A percentile compares a stretch with the other conserved stretches of the same genome.
phyloP scores from a whole-genome alignment of 2,113 vertebrate species.

The Clupea harengus region DNA sequence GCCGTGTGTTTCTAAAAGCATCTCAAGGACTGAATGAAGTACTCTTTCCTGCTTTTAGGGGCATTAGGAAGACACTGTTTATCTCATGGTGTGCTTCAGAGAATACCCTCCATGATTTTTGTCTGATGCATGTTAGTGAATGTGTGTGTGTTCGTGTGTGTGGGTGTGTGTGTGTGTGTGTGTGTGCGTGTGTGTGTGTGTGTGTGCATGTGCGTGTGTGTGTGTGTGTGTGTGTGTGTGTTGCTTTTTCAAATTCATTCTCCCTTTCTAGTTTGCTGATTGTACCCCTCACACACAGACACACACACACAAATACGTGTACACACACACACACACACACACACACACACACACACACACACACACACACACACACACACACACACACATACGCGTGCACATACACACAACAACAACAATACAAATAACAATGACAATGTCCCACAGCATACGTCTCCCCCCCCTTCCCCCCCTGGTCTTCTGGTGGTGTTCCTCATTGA shows the following conservation, averaged over 20 bases:
- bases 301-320: too few species aligned
- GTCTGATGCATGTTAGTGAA: neutral
- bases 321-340: neutral
- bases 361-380: neutral
- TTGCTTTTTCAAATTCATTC: neutral
- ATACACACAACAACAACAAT: slow-evolving; percentile 1
- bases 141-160: neutral
- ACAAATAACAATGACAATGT: neutral
- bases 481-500: neutral
- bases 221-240: neutral
- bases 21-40: neutral
- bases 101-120: neutral
- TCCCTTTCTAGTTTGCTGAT: neutral
- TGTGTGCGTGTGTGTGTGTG: slow-evolving; percentile 11
- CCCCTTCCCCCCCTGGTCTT: neutral
- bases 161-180: neutral
- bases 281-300: neutral
- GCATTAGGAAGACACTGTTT: neutral
- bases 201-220: neutral
- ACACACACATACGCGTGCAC: too few species aligned
- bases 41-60: neutral
- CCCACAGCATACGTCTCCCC: too few species aligned
- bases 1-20: neutral
- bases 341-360: too few species aligned
- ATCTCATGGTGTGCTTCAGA: neutral